Conservation (phyloP, 1,140 invertebrate genomes). For the Drosophila willistoni region DNA sequence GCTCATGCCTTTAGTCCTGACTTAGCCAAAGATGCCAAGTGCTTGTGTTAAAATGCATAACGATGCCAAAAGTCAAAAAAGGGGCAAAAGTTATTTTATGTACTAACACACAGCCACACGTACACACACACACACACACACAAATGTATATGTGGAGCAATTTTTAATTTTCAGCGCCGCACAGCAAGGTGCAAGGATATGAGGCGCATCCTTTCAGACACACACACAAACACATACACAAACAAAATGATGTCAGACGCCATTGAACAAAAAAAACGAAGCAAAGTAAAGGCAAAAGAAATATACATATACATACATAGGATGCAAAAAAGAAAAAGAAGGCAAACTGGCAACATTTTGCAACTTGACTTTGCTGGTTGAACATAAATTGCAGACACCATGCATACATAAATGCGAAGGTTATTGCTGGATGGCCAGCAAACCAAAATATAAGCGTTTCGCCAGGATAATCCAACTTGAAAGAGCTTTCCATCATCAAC, state of each 20-base stretch:
- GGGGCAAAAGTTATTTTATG: slow-evolving; percentile 70
- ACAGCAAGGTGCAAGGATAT: slow-evolving; percentile 29
- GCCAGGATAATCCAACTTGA: slow-evolving; percentile 5
- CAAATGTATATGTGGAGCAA: neutral
- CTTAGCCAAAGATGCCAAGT: slow-evolving; percentile 48
- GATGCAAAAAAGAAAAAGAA: slow-evolving; percentile 43
- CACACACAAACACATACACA: slow-evolving; percentile 18
- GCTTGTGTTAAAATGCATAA: slow-evolving; percentile 71
- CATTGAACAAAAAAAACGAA: slow-evolving; percentile 43
- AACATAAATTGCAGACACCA: slow-evolving; percentile 71
- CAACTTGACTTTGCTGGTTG: slow-evolving; percentile 47
- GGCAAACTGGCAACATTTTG: slow-evolving; percentile 64
- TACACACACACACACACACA: slow-evolving; percentile 12
- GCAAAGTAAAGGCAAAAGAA: slow-evolving; percentile 14
- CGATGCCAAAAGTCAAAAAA: slow-evolving; percentile 70
- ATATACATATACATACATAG: slow-evolving; percentile 49
- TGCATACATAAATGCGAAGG: slow-evolving; percentile 62
- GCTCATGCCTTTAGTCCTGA: slow-evolving; percentile 44
- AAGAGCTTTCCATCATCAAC: neutral
- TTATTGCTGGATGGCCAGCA: slow-evolving; percentile 40
- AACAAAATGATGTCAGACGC: slow-evolving; percentile 70
- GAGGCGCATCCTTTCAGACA: slow-evolving; percentile 19
- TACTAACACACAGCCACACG: slow-evolving; percentile 23
- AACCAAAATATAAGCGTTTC: neutral
- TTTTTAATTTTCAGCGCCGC: slow-evolving; percentile 62